Base-by-base conservation (phyloP, 2,888 invertebrate genomes). In the Chesias legatella region DNA sequence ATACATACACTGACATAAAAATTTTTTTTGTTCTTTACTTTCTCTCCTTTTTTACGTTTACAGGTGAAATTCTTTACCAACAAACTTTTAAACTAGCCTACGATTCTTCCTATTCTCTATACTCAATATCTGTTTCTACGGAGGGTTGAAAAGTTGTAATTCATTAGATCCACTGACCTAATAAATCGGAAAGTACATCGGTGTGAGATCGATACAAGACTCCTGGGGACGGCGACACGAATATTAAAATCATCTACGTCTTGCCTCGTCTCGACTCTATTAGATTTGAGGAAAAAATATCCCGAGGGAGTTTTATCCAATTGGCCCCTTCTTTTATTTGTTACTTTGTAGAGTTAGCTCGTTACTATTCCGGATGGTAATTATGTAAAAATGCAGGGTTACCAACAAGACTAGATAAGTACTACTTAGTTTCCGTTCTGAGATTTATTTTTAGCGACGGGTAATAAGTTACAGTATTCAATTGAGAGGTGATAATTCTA, bases 201-300 rank as follows among this genome's bases (percentile, higher is more conserved):
- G 55, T 58, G 59, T 56, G 59, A 17, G 13, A 70, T 75, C 73
- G 68, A 71, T 72, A 66, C 58, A 62, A 56, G 55, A 39, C 68
- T 63, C 68, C 24, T 28, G 60, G 62, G 71, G 72, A 61, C 58
- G 67, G 62, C 63, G 73, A 65, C 64, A 61, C 68, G 77, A 84
- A 83, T 85, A 85, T 85, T 84, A 83, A 84, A 83, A 81, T 80
- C 58, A 73, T 72, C 69, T 70, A 61, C 67, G 67, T 71, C 58
- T 72, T 28, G 40, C 20, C 13, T 63, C 57, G 52, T 60, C 64
- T 68, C 60, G 59, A 58, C 62, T 70, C 71, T 76, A 77, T 79
- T 79, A 73, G 69, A 67, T 71, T 70, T 67, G 67, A 75, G 58
- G 61, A 58, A 69, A 75, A 72, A 73, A 66, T 70, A 59, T 54